Percentiles rank a stretch among this genome's conserved stretches.
These are phyloP conservation scores for Pseudorhiza aurosa DNA, from an alignment of 30 jellyfish, hydroid and myxozoan genomes.

Conservation along the genomic window DNA sequence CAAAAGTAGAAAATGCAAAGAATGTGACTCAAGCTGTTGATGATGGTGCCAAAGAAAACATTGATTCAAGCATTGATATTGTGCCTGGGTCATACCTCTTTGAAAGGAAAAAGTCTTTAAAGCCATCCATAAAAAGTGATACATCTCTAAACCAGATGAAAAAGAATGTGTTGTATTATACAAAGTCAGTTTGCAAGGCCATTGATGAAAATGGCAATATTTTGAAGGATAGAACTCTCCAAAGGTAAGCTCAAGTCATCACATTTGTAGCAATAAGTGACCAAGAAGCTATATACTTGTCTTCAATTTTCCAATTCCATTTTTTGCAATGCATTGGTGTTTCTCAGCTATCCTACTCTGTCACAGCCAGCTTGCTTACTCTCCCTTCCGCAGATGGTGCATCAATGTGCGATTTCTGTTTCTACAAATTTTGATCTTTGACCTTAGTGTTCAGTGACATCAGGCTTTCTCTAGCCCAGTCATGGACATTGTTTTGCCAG, in stretches of 20 bases:
- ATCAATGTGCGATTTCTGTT: no score
- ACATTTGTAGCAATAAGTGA: no score
- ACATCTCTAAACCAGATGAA: conserved; percentile 11
- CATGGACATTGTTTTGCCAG: no score
- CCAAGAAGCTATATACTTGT: no score
- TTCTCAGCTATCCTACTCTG: no score
- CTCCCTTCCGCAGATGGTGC: no score
- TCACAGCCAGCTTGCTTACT: no score
- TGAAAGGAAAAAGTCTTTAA: conserved; percentile 19
- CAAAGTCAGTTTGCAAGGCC: conserved; percentile 6
- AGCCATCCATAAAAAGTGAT: conserved; percentile 29
- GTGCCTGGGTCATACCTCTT: conserved; percentile 3
- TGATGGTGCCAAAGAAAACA: conserved; percentile 1
- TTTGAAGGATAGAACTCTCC: conserved; percentile 6
- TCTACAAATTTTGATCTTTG: no score
- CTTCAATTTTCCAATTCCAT: no score
- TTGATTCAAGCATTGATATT: neutral
- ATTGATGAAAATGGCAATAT: neutral
- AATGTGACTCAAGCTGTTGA: neutral
- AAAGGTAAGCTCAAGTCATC: conserved; percentile 4
- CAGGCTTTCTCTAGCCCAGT: no score
- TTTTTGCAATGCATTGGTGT: no score
- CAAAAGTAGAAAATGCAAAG: neutral
- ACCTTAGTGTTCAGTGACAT: no score
- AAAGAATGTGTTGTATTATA: neutral